Base-by-base conservation (phyloP, 1,140 invertebrate species). In the Lordiphosa clarofinis region DNA sequence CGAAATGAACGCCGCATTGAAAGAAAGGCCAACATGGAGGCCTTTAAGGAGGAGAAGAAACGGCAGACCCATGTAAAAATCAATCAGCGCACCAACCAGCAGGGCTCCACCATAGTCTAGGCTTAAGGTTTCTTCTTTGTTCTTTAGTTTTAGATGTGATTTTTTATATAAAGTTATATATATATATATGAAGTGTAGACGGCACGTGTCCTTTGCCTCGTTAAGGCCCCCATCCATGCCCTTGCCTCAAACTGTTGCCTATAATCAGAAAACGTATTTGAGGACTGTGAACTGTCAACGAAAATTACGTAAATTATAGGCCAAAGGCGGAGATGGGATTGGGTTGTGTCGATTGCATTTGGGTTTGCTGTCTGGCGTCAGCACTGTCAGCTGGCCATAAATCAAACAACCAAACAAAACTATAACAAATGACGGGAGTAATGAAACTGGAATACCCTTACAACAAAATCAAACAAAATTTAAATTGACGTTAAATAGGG, bases 41-140 rank as follows among this genome's bases (percentile, higher is more conserved):
- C 95, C 0, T 98, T 98, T 88, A 97, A 96, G 87, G 94, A 96
- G 68, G 96, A 98, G 88, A 94, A 95, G 89, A 95, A 95, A 84
- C 89, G 92, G 31, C 94, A 96, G 88, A 93, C 94, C 75, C 95
- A 95, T 86, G 93, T 95, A 50, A 89, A 92, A 59, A 89, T 95
- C 53, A 96, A 96, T 84, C 94, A 94, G 68, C 92, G 88, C 79
- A 91, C 91, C 75, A 95, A 94, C 88, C 87, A 94, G 62, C 93
- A 95, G 88, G 94, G 93, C 37, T 94, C 92, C 61, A 91, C 89
- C 88, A 93, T 94, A 87, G 76, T 93, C 19, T 94, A 91, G 56
- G 24, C 24, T 28, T 28, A 28, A 28, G 24, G 4, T 28, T 28
- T 21, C 21, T 28, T 28, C 24, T 6, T 43, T 11, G 2, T 48